Evolutionary conservation across 2,888 invertebrate genomes (phyloP), one percentile per base, ranked within the genome.

Genomic region (Hesperia comma): DNA sequence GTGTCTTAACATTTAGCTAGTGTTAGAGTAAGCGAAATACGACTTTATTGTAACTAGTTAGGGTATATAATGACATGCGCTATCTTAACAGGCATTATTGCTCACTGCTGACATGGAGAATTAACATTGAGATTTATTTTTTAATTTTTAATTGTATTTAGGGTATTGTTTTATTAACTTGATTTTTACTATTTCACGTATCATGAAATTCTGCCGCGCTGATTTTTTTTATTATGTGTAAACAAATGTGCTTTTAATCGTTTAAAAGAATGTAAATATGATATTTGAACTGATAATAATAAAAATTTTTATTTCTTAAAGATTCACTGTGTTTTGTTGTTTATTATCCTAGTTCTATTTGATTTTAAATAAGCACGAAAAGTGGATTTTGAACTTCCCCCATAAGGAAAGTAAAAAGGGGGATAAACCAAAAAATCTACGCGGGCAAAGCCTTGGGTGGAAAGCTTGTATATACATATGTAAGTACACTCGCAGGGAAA

Each of bases 231-330:
- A 83, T 80, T 82, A 83, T 87, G 84, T 88, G 82, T 88, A 89
- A 87, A 91, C 85, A 88, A 67, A 89, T 88, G 90, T 91, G 91
- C 92, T 92, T 92, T 90, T 91, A 90, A 85, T 91, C 86, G 87
- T 90, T 90, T 86, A 90, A 92, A 92, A 86, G 81, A 88, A 85
- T 93, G 93, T 93, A 93, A 91, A 93, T 93, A 93, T 83, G 92
- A 93, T 92, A 93, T 92, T 93, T 93, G 93, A 93, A 93, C 93
- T 93, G 93, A 93, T 93, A 92, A 93, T 92, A 93, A 93, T 92
- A 91, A 92, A 90, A 90, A 88, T 87, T 87, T 88, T 90, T 92
- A 92, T 92, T 92, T 92, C 92, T 83, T 91, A 90, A 90, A 88
- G 87, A 88, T 70, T 75, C 63, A 60, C 67, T 75, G 79, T 77